These are phyloP conservation scores for Craterocephalus amniculus DNA, from an alignment of 2,797 vertebrate genomes.

Conservation along the genomic window DNA sequence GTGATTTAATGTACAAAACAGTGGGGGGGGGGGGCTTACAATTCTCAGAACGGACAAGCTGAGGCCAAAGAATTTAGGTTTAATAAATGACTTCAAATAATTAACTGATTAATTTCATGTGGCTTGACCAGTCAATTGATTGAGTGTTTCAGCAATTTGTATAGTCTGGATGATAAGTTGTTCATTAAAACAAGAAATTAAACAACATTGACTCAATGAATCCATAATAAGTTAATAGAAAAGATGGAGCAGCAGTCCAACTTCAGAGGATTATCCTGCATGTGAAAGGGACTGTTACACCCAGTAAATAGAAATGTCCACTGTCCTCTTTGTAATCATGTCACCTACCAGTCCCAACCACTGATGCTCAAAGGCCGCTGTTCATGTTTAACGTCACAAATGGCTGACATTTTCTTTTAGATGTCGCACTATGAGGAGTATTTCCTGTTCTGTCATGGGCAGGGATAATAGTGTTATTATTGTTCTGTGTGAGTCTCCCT, in stretches of 20 bases:
- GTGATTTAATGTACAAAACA: neutral
- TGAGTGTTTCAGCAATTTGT: neutral
- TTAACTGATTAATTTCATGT: neutral
- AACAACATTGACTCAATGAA: neutral
- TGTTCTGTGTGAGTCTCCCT: constrained; percentile 55
- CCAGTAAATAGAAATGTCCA: neutral
- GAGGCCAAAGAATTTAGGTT: neutral
- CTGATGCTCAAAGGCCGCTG: constrained; percentile 8
- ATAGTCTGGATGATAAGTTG: neutral
- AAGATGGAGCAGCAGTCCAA: neutral
- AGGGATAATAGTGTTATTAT: constrained; percentile 69
- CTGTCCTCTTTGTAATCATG: neutral
- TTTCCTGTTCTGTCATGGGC: constrained; percentile 64
- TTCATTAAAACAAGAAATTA: neutral
- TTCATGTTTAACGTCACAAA: constrained; percentile 38
- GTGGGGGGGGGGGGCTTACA: neutral
- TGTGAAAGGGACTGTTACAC: neutral
- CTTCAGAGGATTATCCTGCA: neutral
- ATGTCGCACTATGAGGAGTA: constrained; percentile 50
- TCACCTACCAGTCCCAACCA: neutral
- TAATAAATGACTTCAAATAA: constrained; percentile 6
- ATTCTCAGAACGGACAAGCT: neutral
- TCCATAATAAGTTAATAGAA: neutral
- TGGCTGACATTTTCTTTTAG: constrained; percentile 32
- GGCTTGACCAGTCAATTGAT: neutral